Base-by-base conservation (phyloP, 2,797 vertebrate genomes). In the Poeciliopsis gracilis region DNA sequence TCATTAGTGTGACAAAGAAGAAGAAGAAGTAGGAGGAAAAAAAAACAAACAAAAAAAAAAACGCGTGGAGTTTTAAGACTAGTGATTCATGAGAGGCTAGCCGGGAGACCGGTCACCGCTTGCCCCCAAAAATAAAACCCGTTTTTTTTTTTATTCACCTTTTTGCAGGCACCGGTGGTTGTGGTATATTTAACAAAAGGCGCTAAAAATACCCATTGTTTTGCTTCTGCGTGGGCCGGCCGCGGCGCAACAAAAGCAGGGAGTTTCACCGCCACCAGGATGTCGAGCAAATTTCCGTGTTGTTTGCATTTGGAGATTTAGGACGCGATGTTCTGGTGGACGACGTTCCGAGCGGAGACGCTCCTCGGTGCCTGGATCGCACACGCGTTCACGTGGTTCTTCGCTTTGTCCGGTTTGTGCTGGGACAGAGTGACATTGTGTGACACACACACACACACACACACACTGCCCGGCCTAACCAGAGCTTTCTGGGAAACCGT, bases 201-300 rank as follows among this genome's bases (percentile, higher is more conserved):
- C 41, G 70, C 84, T 92, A 93, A 90, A 93, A 90, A 92, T 93
- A 95, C 83, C 89, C 51, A 77, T 92, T 92, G 90, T 93, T 93
- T 84, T 76, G 85, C 83, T 72, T 57, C 77, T 89, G 90, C 82
- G 87, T 88, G 89, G 93, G 87, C 46, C 72, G 75, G 72, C 77
- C 55, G 4, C 59, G 70, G 78, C 73, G 82, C 80, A 90, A 91
- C 87, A 91, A 83, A 87, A 86, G 83, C 63, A 72, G 92, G 93
- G 93, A 92, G 89, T 93, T 93, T 93, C 93, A 93, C 92, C 66
- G 82, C 13, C 69, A 82, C 72, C 87, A 91, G 92, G 91, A 92
- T 82, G 90, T 86, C 6, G 36, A 80, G 49, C 86, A 90, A 86
- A 87, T 90, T 92, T 90, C 86, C 88, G 88, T 71, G 41, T 73